phyloP scores from a whole-genome alignment of 2,888 invertebrate genomes.

The Laspeyria flexula region DNA sequence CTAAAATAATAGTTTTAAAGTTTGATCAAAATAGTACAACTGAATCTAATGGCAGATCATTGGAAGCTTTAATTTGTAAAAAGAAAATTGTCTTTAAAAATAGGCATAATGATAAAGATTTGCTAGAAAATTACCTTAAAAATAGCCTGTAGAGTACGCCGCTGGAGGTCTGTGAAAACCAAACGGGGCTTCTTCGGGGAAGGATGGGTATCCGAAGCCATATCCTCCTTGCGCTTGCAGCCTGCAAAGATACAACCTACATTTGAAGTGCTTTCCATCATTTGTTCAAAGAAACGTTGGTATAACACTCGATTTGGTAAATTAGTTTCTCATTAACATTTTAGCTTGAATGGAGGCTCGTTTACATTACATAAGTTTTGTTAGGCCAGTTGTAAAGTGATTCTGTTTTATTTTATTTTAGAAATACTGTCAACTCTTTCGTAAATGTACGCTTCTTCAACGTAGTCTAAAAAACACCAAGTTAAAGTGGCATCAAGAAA shows the following conservation, averaged over 20 bases:
- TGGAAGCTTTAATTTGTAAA: no score
- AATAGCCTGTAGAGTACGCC: conserved; percentile 99
- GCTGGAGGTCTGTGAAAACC: conserved; percentile 99
- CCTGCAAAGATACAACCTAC: conserved; percentile 82
- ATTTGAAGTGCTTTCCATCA: conserved; percentile 21
- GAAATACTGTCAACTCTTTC: no score
- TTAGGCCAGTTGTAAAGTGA: no score
- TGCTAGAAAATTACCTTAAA: conserved; percentile 92
- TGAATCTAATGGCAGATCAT: no score
- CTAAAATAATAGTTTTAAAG: no score
- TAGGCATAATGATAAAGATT: not conserved
- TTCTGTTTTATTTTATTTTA: no score
- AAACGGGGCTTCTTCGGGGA: conserved; percentile 99
- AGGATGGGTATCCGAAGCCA: conserved; percentile 92
- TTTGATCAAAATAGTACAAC: no score
- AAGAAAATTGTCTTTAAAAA: no score
- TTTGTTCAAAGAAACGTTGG: not conserved
- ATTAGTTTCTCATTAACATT: not conserved
- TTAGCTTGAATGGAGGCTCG: not conserved
- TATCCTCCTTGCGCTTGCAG: conserved; percentile 98
- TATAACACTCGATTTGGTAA: not conserved
- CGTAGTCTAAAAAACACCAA: no score
- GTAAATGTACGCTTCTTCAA: no score
- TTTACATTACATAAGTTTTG: no score
- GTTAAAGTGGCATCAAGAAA: no score